Evolutionary conservation across 2,888 invertebrate species (phyloP).

Genomic region (Tipula vernalis): DNA sequence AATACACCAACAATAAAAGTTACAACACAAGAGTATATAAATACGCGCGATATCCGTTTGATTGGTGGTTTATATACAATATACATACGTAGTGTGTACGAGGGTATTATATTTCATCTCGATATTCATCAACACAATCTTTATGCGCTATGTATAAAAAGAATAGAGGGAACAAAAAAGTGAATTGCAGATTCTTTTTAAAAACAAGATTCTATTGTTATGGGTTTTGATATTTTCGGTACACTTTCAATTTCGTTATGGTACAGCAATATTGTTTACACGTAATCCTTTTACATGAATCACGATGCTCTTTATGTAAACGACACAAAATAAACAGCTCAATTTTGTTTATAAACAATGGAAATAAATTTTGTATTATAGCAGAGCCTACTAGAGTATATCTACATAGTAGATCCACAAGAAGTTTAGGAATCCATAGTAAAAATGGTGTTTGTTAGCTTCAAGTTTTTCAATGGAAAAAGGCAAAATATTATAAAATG

Average conservation of each 20-base stretch:
- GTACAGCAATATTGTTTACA: neutral
- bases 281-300: neutral
- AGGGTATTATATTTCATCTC: neutral
- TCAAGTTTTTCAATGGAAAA: too few species aligned
- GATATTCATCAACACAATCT: neutral
- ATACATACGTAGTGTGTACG: neutral
- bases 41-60: neutral
- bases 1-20: neutral
- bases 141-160: neutral
- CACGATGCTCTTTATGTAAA: too few species aligned
- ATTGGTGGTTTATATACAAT: neutral
- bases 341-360: too few species aligned
- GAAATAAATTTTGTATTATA: too few species aligned
- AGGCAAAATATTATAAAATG: too few species aligned
- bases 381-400: too few species aligned
- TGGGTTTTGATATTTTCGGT: neutral
- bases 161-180: neutral
- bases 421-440: too few species aligned
- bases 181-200: neutral
- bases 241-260: neutral
- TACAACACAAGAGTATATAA: too few species aligned
- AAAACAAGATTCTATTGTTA: neutral
- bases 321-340: too few species aligned
- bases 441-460: too few species aligned
- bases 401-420: too few species aligned